Conservation (phyloP, 2,113 vertebrate species). For the Calidris pugnax region DNA sequence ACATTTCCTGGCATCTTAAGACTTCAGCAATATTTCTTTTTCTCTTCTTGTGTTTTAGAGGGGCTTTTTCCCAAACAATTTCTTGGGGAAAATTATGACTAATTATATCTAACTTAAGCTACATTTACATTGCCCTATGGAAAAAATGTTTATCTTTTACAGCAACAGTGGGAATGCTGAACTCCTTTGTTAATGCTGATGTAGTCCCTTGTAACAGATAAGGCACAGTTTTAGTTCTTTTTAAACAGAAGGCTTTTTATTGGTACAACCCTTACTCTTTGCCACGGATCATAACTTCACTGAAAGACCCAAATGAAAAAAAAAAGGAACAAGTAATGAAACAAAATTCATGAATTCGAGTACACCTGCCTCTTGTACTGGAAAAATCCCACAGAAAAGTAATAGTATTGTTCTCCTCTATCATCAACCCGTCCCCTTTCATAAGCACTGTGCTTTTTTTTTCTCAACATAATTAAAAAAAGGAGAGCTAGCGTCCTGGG, state of each 20-base stretch:
- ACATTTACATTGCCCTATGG: not conserved
- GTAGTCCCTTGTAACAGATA: conserved; percentile 4
- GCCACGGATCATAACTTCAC: not conserved
- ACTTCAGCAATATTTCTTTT: conserved; percentile 6
- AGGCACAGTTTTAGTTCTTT: not conserved
- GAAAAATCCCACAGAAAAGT: not conserved
- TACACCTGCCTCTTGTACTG: not conserved
- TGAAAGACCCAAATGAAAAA: not conserved
- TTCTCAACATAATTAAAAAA: not conserved
- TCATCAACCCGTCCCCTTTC: not conserved
- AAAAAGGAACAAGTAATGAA: not conserved
- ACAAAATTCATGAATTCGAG: not conserved
- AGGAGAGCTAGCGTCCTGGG: not conserved
- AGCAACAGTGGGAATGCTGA: not conserved
- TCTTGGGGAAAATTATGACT: not conserved
- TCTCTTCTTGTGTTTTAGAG: not conserved
- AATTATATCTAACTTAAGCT: not conserved
- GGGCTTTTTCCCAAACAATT: not conserved
- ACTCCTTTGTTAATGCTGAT: not conserved
- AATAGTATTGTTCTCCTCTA: conserved; percentile 2
- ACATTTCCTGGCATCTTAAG: conserved; percentile 14
- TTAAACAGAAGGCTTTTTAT: conserved; percentile 41
- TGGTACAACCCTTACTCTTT: not conserved
- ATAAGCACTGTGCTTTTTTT: not conserved
- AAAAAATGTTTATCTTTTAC: not conserved